A percentile compares a stretch with the other conserved stretches of the same genome.
These are phyloP conservation scores for Coptotermes formosanus DNA, from an alignment of 1,140 invertebrate species.

Conservation along the genomic window DNA sequence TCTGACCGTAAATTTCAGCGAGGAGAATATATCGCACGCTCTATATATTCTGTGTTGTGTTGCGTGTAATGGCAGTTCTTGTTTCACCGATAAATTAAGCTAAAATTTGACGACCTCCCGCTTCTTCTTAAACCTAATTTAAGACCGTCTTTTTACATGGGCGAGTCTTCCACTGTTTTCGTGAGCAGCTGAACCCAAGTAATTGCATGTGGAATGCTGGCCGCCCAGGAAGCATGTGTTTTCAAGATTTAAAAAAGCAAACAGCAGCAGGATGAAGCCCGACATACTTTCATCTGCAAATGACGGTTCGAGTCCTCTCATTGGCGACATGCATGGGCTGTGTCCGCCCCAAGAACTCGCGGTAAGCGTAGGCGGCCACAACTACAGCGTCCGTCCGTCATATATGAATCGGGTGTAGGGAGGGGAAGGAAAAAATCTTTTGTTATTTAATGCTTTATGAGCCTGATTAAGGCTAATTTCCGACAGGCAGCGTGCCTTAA, in stretches of 20 bases:
- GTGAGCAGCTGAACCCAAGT: not conserved
- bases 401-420: too few relatives aligned
- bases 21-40: too few relatives aligned
- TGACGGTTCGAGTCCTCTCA: not conserved
- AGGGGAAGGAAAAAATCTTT: too few relatives aligned
- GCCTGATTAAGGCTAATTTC: too few relatives aligned
- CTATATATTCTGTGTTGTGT: too few relatives aligned
- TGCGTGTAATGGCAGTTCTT: too few relatives aligned
- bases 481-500: too few relatives aligned
- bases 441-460: too few relatives aligned
- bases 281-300: not conserved
- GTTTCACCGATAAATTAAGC: too few relatives aligned
- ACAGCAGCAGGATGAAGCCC: not conserved
- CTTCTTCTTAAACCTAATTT: not conserved
- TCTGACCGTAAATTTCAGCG: too few relatives aligned
- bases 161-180: not conserved
- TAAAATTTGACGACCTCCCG: too few relatives aligned
- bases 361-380: not conserved
- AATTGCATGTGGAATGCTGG: not conserved
- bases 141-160: not conserved
- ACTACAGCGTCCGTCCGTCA: not conserved
- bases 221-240: not conserved
- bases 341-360: not conserved
- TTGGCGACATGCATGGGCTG: not conserved
- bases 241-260: not conserved